These are phyloP conservation scores for Pseudorasbora parva DNA, from an alignment of 2,113 vertebrate species.

Conservation along the genomic window DNA sequence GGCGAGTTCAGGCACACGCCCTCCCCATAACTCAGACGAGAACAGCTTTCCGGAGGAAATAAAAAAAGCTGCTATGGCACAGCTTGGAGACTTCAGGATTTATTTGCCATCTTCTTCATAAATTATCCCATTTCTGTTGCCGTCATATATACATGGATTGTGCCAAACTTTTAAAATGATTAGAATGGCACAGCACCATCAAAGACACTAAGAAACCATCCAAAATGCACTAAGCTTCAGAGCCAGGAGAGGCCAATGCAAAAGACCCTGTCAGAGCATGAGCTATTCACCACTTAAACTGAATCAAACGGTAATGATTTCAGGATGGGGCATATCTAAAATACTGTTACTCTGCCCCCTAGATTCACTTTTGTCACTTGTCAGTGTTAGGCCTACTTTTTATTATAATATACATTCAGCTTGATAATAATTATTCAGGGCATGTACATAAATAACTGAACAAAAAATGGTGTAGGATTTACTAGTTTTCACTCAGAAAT, in stretches of 20 bases:
- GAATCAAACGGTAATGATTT: background rate
- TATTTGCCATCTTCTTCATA: constrained; percentile 57
- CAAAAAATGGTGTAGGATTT: background rate
- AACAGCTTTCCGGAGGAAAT: constrained; percentile 48
- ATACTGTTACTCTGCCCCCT: background rate
- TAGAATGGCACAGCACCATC: constrained; percentile 52
- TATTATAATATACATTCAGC: background rate
- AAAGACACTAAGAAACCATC: constrained; percentile 53
- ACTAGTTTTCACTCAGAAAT: background rate
- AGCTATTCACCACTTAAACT: constrained; percentile 2
- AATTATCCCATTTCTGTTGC: constrained; percentile 57
- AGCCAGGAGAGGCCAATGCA: background rate
- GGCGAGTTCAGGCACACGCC: constrained; percentile 36
- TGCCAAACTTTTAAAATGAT: constrained; percentile 61
- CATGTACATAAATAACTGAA: background rate
- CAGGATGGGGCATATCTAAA: background rate
- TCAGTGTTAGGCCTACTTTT: background rate
- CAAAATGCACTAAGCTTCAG: constrained; percentile 47
- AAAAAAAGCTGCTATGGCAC: constrained; percentile 48
- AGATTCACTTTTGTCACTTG: background rate
- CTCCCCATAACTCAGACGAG: constrained; percentile 48
- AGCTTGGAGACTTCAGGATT: constrained; percentile 52
- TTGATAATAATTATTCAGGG: background rate
- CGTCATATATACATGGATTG: constrained; percentile 50
- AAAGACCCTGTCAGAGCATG: constrained; percentile 6